Evolutionary conservation across 2,888 invertebrate genomes (phyloP), one percentile per base, ranked within the genome.

Genomic region (Cheilosia urbana): DNA sequence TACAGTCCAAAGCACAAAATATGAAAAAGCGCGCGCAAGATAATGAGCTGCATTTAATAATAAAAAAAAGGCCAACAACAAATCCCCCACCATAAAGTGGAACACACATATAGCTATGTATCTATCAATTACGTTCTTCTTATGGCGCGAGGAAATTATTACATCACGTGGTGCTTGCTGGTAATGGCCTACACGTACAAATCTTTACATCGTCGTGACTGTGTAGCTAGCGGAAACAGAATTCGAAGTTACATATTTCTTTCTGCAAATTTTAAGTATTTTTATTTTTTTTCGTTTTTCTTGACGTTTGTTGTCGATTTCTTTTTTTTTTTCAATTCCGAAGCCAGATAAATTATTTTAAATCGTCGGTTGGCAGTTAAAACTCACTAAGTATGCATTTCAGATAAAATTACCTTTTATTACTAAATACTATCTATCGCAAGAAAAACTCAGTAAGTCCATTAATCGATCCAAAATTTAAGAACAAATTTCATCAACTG

Each of bases 121-220:
- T 47, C 45, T 45, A 65, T 55, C 40, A 51, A 57, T 21, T 51
- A 53, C 37, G 37, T 37, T 4, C 11, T 42, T 53, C 30, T 34
- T 53, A 45, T 69, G 60, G 51, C 42, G 13, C 15, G 68, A 7
- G 55, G n/a, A 63, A 78, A 63, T 69, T 63, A 71, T 78, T 78
- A 71, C 79, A 84, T 84, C 79, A 84, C 83, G 79, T 75, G 73
- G 69, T 63, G 63, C 57, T 57, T 57, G 68, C 47, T 83, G 65
- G 57, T 79, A 73, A 63, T 69, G 73, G 62, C 73, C 63, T 57
- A 42, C 51, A 65, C 30, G 65, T 63, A 15, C 30, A 68, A 62
- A 51, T 68, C 45, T 62, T 84, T 75, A 83, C 69, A 79, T 68
- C 55, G 62, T 21, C 63, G 24, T 72, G 65, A 63, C 49, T 63